phyloP scores from a whole-genome alignment of 2,888 invertebrate genomes.

The Stenurella melanura region DNA sequence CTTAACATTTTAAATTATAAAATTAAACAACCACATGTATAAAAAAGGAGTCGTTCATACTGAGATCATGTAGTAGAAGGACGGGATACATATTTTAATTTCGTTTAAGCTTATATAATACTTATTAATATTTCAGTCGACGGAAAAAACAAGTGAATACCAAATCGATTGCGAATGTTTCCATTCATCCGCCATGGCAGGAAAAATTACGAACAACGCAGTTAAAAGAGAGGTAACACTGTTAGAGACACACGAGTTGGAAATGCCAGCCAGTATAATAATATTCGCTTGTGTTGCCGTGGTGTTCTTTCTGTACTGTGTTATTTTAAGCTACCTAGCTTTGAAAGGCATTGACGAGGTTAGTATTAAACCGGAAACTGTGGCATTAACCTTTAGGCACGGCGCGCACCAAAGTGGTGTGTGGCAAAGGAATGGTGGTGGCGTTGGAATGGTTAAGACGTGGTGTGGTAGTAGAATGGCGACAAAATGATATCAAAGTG shows the following conservation, averaged over 20 bases:
- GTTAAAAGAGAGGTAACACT: conserved; percentile 51
- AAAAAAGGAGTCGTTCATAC: too few relatives aligned
- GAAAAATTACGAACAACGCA: conserved; percentile 49
- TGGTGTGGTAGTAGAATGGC: too few relatives aligned
- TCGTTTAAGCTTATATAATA: too few relatives aligned
- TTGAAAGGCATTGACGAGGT: conserved; percentile 45
- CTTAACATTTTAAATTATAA: too few relatives aligned
- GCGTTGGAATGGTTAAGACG: too few relatives aligned
- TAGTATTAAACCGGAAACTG: conserved; percentile 13
- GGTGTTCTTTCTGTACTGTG: conserved; percentile 53
- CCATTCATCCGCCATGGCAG: conserved; percentile 52
- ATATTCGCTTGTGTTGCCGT: conserved; percentile 54
- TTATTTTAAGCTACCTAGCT: conserved; percentile 46
- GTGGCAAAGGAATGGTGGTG: too few relatives aligned
- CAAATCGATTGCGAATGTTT: conserved; percentile 55
- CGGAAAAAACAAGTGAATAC: conserved; percentile 20
- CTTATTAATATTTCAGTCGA: conserved; percentile 46
- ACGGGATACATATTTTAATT: too few relatives aligned
- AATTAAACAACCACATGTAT: too few relatives aligned
- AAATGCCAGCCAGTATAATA: conserved; percentile 54
- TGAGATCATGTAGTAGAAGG: too few relatives aligned
- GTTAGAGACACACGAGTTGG: conserved; percentile 42
- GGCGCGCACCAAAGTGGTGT: too few relatives aligned
- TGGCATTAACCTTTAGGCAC: too few relatives aligned
- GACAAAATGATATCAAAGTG: too few relatives aligned